Evolutionary conservation across 2,113 vertebrate species (phyloP), one percentile per base, ranked within the genome.

Genomic region (Bos javanicus): DNA sequence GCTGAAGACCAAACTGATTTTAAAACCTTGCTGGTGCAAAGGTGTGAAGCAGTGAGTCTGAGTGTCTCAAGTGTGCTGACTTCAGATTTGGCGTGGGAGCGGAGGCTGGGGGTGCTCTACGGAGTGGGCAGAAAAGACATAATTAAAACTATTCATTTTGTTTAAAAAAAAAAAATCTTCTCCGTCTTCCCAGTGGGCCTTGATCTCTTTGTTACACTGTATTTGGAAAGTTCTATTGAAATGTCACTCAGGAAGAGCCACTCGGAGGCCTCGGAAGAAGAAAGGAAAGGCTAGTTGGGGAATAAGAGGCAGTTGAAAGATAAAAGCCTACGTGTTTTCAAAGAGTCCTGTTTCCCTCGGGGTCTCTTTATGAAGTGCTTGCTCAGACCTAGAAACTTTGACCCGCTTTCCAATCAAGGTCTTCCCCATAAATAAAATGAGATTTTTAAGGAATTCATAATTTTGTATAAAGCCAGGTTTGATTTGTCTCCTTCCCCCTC

Each of bases 121-220:
- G 2, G 87, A 95, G 85, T 57, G 54, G 94, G 67, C 50, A 97
- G 93, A 93, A 96, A 96, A 95, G 93, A 97, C 97, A 98, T 97
- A 94, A 98, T 97, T 95, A 97, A 97, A 94, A 90, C 85, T 97
- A 97, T 94, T 98, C 94, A 76, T 90, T 90, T 48, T 46, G 92
- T 97, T 84, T 6, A 11, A 64, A 93, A 93, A 94, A 94, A 89
- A 96, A 96, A 96, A 82, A 80, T 26, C 83, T 98, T 67, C 87
- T 95, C 98, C 33, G 1, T 96, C 97, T 95, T 97, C 98, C 96
- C 97, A 95, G 97, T 95, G 56, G 62, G 97, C 96, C 97, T 98
- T 98, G 97, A 98, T 98, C 98, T 98, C 98, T 99, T 98, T 98
- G 98, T 98, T 98, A 97, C 78, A 93, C 81, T 94, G 88, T 96